phyloP scores from a whole-genome alignment of 2,113 vertebrate species.

The Turnix velox region DNA sequence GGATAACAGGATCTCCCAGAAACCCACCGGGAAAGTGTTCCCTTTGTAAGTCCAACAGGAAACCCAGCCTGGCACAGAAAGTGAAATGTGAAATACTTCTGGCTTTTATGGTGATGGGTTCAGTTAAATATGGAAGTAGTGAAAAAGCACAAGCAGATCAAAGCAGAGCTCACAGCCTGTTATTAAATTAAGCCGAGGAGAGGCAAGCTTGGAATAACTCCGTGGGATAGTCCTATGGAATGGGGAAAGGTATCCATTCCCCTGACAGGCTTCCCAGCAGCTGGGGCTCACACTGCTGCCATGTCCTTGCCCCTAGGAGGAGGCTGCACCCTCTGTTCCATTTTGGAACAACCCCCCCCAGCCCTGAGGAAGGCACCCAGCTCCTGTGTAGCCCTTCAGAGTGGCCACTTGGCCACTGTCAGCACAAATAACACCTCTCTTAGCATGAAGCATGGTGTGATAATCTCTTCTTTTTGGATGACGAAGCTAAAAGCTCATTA shows the following conservation, averaged over 20 bases:
- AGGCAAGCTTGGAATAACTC: not conserved
- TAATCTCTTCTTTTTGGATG: not conserved
- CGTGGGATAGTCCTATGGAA: not conserved
- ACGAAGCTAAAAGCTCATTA: conserved; percentile 8
- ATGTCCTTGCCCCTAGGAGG: accelerated
- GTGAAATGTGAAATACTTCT: conserved; percentile 20
- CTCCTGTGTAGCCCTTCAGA: not conserved
- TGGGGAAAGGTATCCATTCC: not conserved
- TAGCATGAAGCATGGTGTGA: accelerated
- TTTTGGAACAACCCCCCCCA: not conserved
- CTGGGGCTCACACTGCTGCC: accelerated
- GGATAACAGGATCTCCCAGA: not conserved
- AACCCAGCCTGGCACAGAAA: conserved; percentile 12
- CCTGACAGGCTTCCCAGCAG: not conserved
- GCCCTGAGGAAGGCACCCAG: not conserved
- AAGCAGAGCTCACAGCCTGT: not conserved
- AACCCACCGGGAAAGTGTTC: not conserved
- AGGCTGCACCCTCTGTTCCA: not conserved
- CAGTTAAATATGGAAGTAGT: not conserved
- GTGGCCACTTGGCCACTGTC: not conserved
- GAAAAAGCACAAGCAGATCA: conserved; percentile 30
- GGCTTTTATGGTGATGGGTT: not conserved
- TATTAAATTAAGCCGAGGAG: conserved; percentile 14
- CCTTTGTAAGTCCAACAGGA: not conserved
- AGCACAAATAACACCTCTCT: not conserved